Conservation (phyloP, 2,888 invertebrate genomes). For the Vesta saturnalis region DNA sequence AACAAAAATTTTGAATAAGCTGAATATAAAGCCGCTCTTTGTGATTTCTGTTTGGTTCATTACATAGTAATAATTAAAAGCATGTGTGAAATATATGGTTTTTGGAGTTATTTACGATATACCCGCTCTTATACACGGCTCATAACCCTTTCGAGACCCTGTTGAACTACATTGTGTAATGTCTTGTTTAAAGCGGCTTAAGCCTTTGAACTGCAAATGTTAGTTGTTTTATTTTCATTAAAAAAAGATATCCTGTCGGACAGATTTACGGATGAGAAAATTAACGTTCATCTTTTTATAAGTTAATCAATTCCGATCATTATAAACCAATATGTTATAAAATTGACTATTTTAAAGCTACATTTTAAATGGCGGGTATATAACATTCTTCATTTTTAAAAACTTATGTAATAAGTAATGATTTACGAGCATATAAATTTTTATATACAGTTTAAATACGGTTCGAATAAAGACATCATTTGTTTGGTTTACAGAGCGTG, state of each 20-base stretch:
- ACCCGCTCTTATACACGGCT: conserved; percentile 45
- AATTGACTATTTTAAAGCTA: background rate
- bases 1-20: conserved; percentile 21
- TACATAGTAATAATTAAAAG: conserved; percentile 52
- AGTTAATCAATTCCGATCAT: conserved; percentile 17
- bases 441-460: conserved; percentile 43
- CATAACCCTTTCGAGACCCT: conserved; percentile 48
- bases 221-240: conserved; percentile 8
- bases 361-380: background rate
- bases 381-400: conserved; percentile 20
- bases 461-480: conserved; percentile 54
- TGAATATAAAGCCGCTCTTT: conserved; percentile 43
- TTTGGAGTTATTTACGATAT: conserved; percentile 49
- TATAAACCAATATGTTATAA: background rate
- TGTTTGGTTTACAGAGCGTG: conserved; percentile 57
- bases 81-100: conserved; percentile 50
- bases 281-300: conserved; percentile 17
- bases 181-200: conserved; percentile 48
- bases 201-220: conserved; percentile 42
- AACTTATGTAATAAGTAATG: conserved; percentile 39
- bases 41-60: conserved; percentile 34
- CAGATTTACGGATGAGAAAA: conserved; percentile 1
- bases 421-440: conserved; percentile 47
- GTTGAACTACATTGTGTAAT: conserved; percentile 46
- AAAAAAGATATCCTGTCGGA: background rate